phyloP scores from a whole-genome alignment of 2,797 vertebrate genomes.

The Chiloscyllium punctatum region DNA sequence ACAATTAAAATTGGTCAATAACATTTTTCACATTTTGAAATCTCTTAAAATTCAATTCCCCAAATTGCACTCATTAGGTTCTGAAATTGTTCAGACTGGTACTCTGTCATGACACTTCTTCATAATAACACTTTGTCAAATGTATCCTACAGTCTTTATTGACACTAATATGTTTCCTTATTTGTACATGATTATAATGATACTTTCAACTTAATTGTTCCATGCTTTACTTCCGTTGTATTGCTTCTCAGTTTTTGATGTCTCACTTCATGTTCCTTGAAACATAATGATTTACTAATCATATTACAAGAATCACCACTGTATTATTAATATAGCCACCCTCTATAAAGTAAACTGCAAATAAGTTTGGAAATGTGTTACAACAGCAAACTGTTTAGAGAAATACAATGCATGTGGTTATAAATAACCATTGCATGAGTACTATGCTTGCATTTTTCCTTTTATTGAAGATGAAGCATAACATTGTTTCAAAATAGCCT shows the following conservation, averaged over 20 bases:
- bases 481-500: not conserved
- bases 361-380: not conserved
- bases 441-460: not conserved
- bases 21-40: not conserved
- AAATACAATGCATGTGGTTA: no score
- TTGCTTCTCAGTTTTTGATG: not conserved
- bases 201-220: not conserved
- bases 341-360: not conserved
- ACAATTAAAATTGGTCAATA: not conserved
- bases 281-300: not conserved
- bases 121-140: not conserved
- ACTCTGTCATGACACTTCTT: not conserved
- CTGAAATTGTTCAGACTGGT: not conserved
- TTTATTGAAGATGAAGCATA: not conserved
- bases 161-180: not conserved
- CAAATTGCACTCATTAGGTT: not conserved
- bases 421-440: not conserved
- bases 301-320: not conserved
- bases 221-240: not conserved
- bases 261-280: not conserved
- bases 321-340: not conserved
- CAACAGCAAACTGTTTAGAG: not conserved
- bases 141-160: not conserved
- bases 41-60: not conserved
- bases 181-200: not conserved